phyloP scores from a whole-genome alignment of 2,113 vertebrate genomes.

The Gymnogyps californianus region DNA sequence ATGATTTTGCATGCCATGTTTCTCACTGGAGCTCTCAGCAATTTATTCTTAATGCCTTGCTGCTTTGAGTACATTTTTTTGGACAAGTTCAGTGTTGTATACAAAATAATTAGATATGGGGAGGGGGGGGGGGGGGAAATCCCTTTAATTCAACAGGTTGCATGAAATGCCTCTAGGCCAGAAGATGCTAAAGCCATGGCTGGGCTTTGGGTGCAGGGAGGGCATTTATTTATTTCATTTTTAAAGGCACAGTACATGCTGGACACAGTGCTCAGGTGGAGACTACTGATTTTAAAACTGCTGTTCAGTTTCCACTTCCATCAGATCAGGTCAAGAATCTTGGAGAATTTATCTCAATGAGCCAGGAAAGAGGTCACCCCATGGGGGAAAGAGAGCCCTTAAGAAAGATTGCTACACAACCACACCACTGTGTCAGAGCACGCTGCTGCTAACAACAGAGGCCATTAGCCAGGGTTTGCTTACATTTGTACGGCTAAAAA shows the following conservation, averaged over 20 bases:
- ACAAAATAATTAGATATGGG: neutral
- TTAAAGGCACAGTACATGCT: neutral
- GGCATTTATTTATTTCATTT: neutral
- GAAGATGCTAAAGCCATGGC: neutral
- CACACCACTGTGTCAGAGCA: neutral
- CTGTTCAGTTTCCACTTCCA: neutral
- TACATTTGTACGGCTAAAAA: neutral
- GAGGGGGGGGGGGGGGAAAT: neutral
- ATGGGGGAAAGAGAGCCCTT: neutral
- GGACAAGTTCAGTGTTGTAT: neutral
- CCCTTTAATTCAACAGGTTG: neutral
- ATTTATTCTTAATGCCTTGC: neutral
- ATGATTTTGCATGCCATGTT: neutral
- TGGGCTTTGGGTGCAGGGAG: neutral
- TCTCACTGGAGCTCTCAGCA: neutral
- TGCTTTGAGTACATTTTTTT: neutral
- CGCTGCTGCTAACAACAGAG: neutral
- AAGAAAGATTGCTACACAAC: neutral
- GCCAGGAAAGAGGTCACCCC: neutral
- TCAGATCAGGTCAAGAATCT: slow-evolving; percentile 13
- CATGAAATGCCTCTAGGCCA: neutral
- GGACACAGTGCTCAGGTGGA: neutral
- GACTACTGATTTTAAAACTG: neutral
- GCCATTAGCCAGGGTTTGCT: neutral
- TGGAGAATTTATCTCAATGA: slow-evolving; percentile 23